phyloP scores from a whole-genome alignment of 2,888 invertebrate genomes.

The Cotesia congregata region DNA sequence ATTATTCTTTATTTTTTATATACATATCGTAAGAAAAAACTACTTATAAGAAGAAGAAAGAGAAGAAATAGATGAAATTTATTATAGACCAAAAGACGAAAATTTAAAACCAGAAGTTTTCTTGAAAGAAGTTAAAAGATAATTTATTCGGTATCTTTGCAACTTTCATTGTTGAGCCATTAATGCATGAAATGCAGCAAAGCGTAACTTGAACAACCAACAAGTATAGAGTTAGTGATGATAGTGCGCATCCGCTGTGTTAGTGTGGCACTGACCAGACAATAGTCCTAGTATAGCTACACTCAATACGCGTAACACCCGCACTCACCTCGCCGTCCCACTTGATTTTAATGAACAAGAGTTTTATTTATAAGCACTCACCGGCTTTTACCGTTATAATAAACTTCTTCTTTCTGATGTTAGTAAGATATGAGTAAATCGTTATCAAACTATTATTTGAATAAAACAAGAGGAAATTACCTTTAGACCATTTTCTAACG shows the following conservation, averaged over 20 bases:
- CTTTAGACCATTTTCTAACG: no score
- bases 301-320: conserved; percentile 36
- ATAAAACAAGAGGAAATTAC: no score
- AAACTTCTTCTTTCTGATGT: conserved; percentile 16
- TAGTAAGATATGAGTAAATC: not conserved
- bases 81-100: not conserved
- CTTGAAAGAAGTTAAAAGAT: conserved; percentile 25
- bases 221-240: conserved; percentile 25
- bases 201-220: conserved; percentile 38
- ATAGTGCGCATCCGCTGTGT: conserved; percentile 36
- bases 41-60: not conserved
- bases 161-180: conserved; percentile 44
- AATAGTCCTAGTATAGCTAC: conserved; percentile 20
- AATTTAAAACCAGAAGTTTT: not conserved
- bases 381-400: conserved; percentile 32
- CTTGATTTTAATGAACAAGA: conserved; percentile 12
- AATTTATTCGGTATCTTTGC: conserved; percentile 33
- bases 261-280: conserved; percentile 39
- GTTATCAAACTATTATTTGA: not conserved
- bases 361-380: conserved; percentile 17
- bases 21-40: not conserved
- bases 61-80: not conserved
- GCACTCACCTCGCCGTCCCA: not conserved
- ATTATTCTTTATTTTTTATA: conserved; percentile 3
- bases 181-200: conserved; percentile 44